Evolutionary conservation across 2,113 vertebrate genomes (phyloP).

Genomic region (Nothoprocta perdicaria): DNA sequence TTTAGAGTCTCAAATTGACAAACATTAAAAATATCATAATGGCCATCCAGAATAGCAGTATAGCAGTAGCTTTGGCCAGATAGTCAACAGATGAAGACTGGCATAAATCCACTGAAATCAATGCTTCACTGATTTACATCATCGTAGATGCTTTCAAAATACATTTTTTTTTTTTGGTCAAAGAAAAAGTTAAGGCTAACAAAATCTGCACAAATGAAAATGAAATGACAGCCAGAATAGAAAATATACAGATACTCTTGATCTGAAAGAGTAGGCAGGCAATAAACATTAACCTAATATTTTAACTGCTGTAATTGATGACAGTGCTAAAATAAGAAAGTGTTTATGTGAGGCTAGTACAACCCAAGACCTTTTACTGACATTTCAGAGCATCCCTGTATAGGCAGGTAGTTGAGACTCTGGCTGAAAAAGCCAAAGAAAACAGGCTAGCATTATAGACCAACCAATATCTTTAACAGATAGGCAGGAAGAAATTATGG

Average conservation of each 20-base stretch:
- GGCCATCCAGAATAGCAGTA: neutral
- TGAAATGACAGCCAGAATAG: neutral
- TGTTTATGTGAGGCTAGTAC: neutral
- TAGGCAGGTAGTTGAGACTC: neutral
- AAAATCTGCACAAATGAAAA: neutral
- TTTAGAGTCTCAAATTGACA: conserved; percentile 25
- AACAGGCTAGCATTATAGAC: neutral
- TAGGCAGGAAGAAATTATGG: neutral
- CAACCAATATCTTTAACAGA: neutral
- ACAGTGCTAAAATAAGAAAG: neutral
- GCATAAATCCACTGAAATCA: neutral
- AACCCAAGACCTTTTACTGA: conserved; percentile 7
- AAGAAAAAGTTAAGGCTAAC: neutral
- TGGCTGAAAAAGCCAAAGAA: neutral
- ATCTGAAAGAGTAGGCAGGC: neutral
- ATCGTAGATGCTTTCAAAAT: neutral
- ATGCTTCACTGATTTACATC: neutral
- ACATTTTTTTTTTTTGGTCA: neutral
- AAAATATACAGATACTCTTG: neutral
- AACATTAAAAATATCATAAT: conserved; percentile 9
- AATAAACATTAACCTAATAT: neutral
- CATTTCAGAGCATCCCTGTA: neutral
- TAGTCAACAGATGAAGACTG: neutral
- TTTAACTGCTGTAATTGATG: neutral
- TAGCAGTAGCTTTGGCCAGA: neutral